Base-by-base conservation (phyloP, 2,797 vertebrate genomes). In the Streptopelia turtur region DNA sequence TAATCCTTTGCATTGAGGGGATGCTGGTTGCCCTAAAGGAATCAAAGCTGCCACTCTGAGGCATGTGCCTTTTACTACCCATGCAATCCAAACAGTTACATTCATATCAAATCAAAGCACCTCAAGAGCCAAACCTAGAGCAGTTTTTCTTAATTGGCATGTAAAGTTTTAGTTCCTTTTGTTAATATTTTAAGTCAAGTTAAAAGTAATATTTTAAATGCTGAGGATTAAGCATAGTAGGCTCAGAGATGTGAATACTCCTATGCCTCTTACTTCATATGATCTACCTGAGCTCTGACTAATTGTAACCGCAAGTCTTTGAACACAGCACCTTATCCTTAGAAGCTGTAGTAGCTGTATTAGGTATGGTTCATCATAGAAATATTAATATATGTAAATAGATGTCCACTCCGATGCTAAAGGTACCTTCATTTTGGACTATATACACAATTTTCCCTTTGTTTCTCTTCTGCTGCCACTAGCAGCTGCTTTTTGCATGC, bases 1-100 rank as follows among this genome's bases (percentile, higher is more conserved):
- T 94, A 91, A 96, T 88, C 87, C 87, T 93, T 64, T 80, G 56
- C 80, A 61, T 11, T 60, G 49, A 89, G 47, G 88, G 28, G 41
- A 74, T 77, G 70, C 56, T 82, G 49, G 35, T 64, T 89, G 53
- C 66, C 52, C 63, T 33, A 14, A 80, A 91, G 71, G 56, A 95
- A 91, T 79, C 86, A 87, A 92, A 94, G 66, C 70, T 8, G 13
- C 37, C 47, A 53, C 49, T 89, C 50, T 21, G 83, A 71, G 60
- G 41, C 85, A 87, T 68, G 49, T 90, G 83, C 28, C 74, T 95
- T 94, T 91, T 81, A 25, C 69, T 68, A 30, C 64, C 49, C 28
- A 13, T 86, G 59, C 31, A 45, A 79, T 63, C 90, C 89, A 78
- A 84, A 85, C 3, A 66, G 77, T 53, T 60, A 55, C 55, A 76